Percentiles rank a stretch among this genome's conserved stretches.
Conservation (phyloP, 2,797 vertebrate genomes). For the Allobates femoralis region DNA sequence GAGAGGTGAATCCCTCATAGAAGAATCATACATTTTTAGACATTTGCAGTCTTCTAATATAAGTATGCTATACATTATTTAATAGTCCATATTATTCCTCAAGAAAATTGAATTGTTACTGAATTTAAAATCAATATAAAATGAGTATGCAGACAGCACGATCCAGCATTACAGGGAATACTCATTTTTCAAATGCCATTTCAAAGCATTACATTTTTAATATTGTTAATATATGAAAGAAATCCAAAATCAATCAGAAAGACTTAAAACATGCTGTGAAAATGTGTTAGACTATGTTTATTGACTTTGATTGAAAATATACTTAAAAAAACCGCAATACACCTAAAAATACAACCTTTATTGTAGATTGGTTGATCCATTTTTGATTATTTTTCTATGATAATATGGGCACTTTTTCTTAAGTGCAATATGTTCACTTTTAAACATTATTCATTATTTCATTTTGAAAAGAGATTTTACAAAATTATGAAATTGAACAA, state of each 20-base stretch:
- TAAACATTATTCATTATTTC: background rate
- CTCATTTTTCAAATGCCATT: constrained; percentile 41
- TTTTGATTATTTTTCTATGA: background rate
- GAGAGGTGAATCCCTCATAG: constrained; percentile 13
- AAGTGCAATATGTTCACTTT: background rate
- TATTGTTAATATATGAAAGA: constrained; percentile 34
- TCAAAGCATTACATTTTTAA: constrained; percentile 30
- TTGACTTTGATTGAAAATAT: background rate
- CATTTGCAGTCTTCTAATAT: constrained; percentile 27
- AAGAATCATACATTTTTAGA: constrained; percentile 24
- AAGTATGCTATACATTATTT: constrained; percentile 44
- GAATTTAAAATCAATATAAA: constrained; percentile 52
- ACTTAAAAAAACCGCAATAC: too few species aligned
- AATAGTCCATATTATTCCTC: constrained; percentile 33
- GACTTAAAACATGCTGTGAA: background rate
- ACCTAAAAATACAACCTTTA: background rate
- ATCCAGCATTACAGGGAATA: constrained; percentile 17
- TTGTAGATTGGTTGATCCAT: background rate
- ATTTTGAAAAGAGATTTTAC: background rate
- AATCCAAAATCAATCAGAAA: constrained; percentile 32
- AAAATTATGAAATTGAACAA: too few species aligned
- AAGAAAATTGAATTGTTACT: constrained; percentile 44
- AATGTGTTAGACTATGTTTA: background rate
- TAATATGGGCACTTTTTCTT: background rate
- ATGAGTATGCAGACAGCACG: constrained; percentile 7